These are phyloP conservation scores for Apodemus sylvaticus DNA, from an alignment of 2,113 vertebrate genomes.

Conservation along the genomic window DNA sequence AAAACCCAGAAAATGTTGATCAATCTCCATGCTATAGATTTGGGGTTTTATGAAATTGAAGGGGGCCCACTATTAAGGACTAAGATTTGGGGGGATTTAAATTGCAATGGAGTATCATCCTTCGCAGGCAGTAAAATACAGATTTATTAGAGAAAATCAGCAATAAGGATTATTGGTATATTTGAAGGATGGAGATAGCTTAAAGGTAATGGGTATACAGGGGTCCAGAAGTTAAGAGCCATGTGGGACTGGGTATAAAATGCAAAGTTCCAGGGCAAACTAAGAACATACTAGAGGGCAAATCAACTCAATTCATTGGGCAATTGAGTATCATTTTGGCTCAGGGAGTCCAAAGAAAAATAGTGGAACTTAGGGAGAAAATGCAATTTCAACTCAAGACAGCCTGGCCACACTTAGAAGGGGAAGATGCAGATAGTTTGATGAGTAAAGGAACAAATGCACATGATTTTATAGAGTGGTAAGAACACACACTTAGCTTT, in stretches of 20 bases:
- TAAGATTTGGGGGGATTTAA: neutral
- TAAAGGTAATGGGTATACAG: neutral
- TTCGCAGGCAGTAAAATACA: neutral
- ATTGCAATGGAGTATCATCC: neutral
- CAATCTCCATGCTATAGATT: neutral
- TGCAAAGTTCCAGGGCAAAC: neutral
- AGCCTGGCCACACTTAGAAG: neutral
- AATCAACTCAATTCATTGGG: neutral
- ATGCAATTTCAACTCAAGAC: neutral
- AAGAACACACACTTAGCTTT: neutral
- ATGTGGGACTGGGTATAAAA: neutral
- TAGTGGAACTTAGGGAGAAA: neutral
- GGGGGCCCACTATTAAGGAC: neutral
- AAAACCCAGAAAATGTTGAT: neutral
- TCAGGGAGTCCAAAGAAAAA: neutral
- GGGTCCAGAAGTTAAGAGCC: neutral
- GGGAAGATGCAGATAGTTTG: neutral
- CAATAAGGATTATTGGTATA: neutral
- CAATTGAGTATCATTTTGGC: neutral
- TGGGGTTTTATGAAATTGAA: neutral
- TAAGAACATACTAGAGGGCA: neutral
- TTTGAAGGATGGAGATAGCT: neutral
- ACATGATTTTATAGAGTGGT: neutral
- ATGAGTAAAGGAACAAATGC: neutral
- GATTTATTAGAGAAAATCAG: constrained; percentile 28